Evolutionary conservation across 2,797 vertebrate genomes (phyloP), one percentile per base, ranked within the genome.

Genomic region (Pseudochirops corinnae): DNA sequence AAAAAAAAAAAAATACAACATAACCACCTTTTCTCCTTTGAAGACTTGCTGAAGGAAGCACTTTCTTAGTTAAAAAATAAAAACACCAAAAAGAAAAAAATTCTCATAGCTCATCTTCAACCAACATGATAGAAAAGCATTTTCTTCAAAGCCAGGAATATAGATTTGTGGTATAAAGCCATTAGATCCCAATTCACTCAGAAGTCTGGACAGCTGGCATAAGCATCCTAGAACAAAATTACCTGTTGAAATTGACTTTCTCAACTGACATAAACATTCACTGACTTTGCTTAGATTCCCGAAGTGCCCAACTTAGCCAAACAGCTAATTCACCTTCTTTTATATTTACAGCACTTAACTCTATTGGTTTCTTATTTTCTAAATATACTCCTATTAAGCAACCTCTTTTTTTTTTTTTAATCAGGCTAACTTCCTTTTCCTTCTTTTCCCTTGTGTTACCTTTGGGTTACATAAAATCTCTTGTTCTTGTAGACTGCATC

Each of bases 401-500:
- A 94, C 93, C 95, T 96, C 87, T 92, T 90, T 39, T 26, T 92
- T 90, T 39, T 26, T 96, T 98, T 98, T 53, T 53, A 9, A 97
- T 92, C 92, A 53, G 95, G 95, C 95, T 97, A 97, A 96, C 55
- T 96, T 96, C 53, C 93, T 97, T 97, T 92, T 95, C 93, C 97
- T 94, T 92, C 18, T 53, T 53, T 55, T 55, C 53, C 53, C 53
- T 52, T 52, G 52, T 52, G 52, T 52, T 2, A 53, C 9, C 10
- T 55, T 55, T 55, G 91, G 96, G 92, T 97, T 96, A 98, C 94
- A 93, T 46, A 98, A 98, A 97, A 94, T 96, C 95, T 93, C 92
- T 98, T 60, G 94, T 96, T 91, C 55, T 96, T 97, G 94, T 97
- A 97, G 98, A 95, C 95, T 97, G 95, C 57, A 96, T 95, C 95